Evolutionary conservation across 2,797 vertebrate species (phyloP), one percentile per base, ranked within the genome.

Genomic region (Acanthopagrus latus): DNA sequence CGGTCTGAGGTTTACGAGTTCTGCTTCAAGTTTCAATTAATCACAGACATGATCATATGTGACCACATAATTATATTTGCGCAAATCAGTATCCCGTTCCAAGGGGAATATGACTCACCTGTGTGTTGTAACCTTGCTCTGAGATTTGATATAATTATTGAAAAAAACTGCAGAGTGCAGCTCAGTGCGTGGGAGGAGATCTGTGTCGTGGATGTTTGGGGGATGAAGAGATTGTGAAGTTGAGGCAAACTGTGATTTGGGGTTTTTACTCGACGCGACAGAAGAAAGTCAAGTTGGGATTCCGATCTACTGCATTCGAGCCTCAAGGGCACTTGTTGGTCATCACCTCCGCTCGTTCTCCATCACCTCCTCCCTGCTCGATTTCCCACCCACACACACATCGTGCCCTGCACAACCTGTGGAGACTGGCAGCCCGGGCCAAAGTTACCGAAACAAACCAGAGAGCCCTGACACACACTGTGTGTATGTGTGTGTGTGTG

Each of bases 371-470:
- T 50, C 54, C 25, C 17, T 11, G 27, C 65, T 71, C 41, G 47
- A 54, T 68, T 74, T 21, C 41, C 74, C 50, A 5, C 65, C 78
- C 50, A 84, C 64, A 25, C 74, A 64, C 55, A 71, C 67, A 50
- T 29, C 9, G 51, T 16, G 50, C 72, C 9, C 51, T 51, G 65
- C 25, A 83, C 88, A 38, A 89, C 86, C 88, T 88, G 86, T 83
- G 71, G 83, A 84, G 63, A 80, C 1, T 9, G 54, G 46, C 70
- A 70, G 46, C 43, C 38, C 1, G 18, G 64, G 52, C 66, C 78
- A 72, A 70, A 88, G 84, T 85, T 62, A 54, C 17, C 7, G 44
- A 71, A 71, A 82, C 50, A 69, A 71, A 50, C 5, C 64, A 11
- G 63, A 59, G 63, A 55, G 68, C 59, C 21, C 1, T 18, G 74